These are phyloP conservation scores for Ploceus nigricollis DNA, from an alignment of 2,113 vertebrate species.

Conservation along the genomic window DNA sequence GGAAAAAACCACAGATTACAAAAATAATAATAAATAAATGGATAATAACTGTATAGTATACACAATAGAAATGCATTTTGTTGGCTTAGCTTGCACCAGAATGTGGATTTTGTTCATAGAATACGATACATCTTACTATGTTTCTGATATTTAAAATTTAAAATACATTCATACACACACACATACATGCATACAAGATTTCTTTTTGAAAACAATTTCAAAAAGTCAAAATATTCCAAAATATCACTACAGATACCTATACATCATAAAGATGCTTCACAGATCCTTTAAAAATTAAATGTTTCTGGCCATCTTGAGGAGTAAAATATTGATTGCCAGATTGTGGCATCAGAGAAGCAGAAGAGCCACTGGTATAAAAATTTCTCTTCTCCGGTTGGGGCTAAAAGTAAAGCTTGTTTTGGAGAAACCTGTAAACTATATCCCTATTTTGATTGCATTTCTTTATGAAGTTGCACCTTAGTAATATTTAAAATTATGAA, in stretches of 20 bases:
- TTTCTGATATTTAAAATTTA: not conserved
- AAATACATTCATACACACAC: not conserved
- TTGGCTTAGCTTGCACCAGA: not conserved
- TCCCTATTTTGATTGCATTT: not conserved
- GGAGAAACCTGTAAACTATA: not conserved
- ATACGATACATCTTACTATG: not conserved
- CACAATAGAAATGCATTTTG: not conserved
- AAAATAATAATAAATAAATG: not conserved
- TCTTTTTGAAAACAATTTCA: not conserved
- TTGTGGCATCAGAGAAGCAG: not conserved
- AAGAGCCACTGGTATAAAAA: not conserved
- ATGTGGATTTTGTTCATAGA: not conserved
- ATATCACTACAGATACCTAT: not conserved
- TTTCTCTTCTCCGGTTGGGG: not conserved
- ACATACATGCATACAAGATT: accelerated
- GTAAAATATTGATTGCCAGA: not conserved
- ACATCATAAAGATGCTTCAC: not conserved
- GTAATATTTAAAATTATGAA: not conserved
- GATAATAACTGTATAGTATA: not conserved
- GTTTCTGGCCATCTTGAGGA: not conserved
- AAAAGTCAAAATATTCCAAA: not conserved
- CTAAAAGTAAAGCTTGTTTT: not conserved
- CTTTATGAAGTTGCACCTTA: not conserved
- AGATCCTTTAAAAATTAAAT: not conserved
- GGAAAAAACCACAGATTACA: not conserved